phyloP scores from a whole-genome alignment of 37 sponge, comb jelly and placozoan species.

The Oscarella lobularis region DNA sequence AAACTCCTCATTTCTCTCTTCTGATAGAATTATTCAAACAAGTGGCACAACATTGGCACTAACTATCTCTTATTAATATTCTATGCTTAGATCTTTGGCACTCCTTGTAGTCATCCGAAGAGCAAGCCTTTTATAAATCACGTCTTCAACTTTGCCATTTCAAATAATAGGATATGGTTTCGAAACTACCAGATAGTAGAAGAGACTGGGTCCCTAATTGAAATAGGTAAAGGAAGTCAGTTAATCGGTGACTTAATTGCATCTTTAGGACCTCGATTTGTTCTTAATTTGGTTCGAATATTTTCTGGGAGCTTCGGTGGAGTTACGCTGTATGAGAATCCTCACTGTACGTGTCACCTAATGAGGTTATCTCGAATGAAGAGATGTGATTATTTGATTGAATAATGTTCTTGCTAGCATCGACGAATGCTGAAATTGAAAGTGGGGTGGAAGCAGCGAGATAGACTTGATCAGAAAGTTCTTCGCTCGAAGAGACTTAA shows the following conservation, averaged over 20 bases:
- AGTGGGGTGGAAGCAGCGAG: slow-evolving; percentile 38
- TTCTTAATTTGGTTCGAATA: slow-evolving; percentile 70
- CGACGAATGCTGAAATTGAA: slow-evolving; percentile 20
- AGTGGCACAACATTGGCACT: too few species aligned
- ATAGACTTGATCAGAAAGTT: slow-evolving; percentile 17
- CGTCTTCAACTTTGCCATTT: too few species aligned
- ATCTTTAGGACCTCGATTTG: slow-evolving; percentile 88
- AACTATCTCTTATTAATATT: too few species aligned
- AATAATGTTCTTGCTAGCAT: slow-evolving; percentile 15
- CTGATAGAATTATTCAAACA: too few species aligned
- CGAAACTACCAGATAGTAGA: slow-evolving; percentile 85
- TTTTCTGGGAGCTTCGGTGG: slow-evolving; percentile 96
- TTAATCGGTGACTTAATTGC: too few species aligned
- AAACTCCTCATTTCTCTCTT: too few species aligned
- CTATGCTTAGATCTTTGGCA: too few species aligned
- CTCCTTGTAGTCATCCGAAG: too few species aligned
- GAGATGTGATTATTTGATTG: too few species aligned
- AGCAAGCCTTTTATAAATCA: too few species aligned
- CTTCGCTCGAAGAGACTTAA: slow-evolving; percentile 18
- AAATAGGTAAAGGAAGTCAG: slow-evolving; percentile 68
- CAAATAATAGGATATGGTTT: slow-evolving; percentile 89
- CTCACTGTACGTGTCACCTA: slow-evolving; percentile 78
- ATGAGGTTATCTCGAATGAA: too few species aligned
- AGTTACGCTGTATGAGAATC: slow-evolving; percentile 79
- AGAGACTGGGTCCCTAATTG: slow-evolving; percentile 6